Percentiles rank a stretch among this genome's conserved stretches.
phyloP scores from a whole-genome alignment of 2,888 invertebrate genomes.

The Pinctada fucata region DNA sequence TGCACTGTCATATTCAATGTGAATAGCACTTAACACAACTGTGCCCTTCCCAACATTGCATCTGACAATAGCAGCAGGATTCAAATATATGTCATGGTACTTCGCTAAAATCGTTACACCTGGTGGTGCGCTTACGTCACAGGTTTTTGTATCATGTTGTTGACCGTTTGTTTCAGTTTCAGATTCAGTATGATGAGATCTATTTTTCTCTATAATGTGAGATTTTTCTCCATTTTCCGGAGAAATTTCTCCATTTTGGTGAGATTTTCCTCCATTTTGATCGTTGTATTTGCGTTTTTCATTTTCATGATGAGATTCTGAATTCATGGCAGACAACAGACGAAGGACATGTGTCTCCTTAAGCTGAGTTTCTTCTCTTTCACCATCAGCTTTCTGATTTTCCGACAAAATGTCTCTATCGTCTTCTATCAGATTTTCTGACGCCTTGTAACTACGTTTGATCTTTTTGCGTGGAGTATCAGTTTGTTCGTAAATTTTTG shows the following conservation, averaged over 20 bases:
- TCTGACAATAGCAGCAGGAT: constrained; percentile 63
- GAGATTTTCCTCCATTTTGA: background rate
- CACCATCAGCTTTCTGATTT: background rate
- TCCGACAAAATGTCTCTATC: background rate
- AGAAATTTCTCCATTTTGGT: background rate
- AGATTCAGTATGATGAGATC: background rate
- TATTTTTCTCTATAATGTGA: background rate
- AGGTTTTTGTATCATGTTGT: background rate
- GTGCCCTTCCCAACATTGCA: constrained; percentile 60
- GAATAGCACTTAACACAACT: constrained; percentile 65
- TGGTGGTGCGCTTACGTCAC: too few species aligned
- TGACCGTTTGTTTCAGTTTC: background rate
- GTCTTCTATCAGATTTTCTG: background rate
- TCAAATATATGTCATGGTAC: constrained; percentile 46
- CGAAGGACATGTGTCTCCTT: too few species aligned
- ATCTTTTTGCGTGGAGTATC: background rate
- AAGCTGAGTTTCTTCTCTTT: background rate
- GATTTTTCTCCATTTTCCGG: background rate
- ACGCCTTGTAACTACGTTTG: background rate
- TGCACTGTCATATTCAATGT: constrained; percentile 62
- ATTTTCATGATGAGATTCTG: background rate
- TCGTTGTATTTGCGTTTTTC: background rate
- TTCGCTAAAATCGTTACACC: constrained; percentile 40
- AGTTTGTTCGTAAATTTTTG: background rate
- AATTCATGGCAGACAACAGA: too few species aligned